Evolutionary conservation across 2,888 invertebrate species (phyloP), one percentile per base, ranked within the genome.

Genomic region (Chrysotoxum bicinctum): DNA sequence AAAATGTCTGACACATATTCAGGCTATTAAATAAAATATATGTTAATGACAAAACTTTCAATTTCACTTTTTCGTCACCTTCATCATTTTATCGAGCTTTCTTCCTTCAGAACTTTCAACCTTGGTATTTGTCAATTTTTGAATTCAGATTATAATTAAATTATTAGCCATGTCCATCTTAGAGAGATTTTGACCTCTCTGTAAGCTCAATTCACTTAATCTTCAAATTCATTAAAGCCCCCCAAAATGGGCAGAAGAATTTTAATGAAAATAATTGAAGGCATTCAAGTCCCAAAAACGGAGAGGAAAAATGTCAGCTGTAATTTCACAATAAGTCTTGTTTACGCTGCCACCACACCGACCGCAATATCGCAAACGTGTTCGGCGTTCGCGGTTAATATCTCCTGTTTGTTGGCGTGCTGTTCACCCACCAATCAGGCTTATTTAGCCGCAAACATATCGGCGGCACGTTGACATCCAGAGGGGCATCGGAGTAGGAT

Each of bases 181-280:
- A 35, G 9, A 43, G 0, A 43, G 16, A 1, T 9, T n/a, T n/a
- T 9, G 6, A 9, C 19, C 45, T 12, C 45, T 12, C 45, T 48
- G 12, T 48, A 14, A 48, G 48, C 23, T 26, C 3, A 26, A 1
- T 50, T 50, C 19, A n/a, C n/a, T 23, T n/a, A 23, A 23, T 50
- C 26, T 50, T 6, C 23, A 50, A 14, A 23, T 23, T 6, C 7
- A 50, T 26, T 26, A n/a, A 14, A 48, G 1, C 50, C 14, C 23
- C 23, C 26, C 5, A n/a, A 66, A 66, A 70, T 74, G 66, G 37
- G 48, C 43, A 9, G 7, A 84, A 50, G 79, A 84, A 84, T 84
- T 74, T 84, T 84, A 84, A 84, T 84, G 83, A 79, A 79, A 84
- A 75, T 84, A 84, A 84, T 78, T 84, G 64, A 54, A 74, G 40